Conservation (phyloP, 2,797 vertebrate species). For the Diplodus sargus region DNA sequence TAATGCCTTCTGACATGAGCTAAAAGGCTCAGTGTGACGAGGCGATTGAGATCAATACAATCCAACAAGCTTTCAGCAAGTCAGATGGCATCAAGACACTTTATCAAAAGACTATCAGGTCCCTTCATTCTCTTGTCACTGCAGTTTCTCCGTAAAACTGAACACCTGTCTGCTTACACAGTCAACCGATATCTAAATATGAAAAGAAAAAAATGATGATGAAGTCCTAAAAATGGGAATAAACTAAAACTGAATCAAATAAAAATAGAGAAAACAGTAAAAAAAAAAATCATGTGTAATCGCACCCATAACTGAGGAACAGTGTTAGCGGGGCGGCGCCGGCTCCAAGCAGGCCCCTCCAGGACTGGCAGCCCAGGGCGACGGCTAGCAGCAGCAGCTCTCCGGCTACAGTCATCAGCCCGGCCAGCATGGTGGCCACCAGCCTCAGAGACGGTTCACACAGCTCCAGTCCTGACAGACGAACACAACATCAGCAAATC, state of each 20-base stretch:
- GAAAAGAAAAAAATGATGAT: background rate
- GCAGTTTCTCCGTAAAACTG: background rate
- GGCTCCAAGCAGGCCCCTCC: slow-evolving; percentile 89
- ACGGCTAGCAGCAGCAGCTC: slow-evolving; percentile 90
- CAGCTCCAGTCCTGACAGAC: slow-evolving; percentile 88
- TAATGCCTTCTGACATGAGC: slow-evolving; percentile 67
- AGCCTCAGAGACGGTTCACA: slow-evolving; percentile 91
- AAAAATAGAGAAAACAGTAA: background rate
- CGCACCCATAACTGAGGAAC: slow-evolving; percentile 90
- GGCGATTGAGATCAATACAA: slow-evolving; percentile 72
- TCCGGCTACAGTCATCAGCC: slow-evolving; percentile 87
- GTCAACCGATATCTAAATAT: background rate
- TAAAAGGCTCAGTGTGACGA: slow-evolving; percentile 59
- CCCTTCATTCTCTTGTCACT: slow-evolving; percentile 10
- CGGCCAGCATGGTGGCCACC: slow-evolving; percentile 86
- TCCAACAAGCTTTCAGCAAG: slow-evolving; percentile 60
- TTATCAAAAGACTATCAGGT: slow-evolving; percentile 36
- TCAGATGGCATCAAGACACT: slow-evolving; percentile 61
- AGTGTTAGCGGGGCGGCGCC: slow-evolving; percentile 89
- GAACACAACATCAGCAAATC: slow-evolving; percentile 39
- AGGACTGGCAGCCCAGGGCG: slow-evolving; percentile 89
- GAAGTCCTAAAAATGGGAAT: background rate
- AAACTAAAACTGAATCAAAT: background rate
- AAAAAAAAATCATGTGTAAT: background rate
- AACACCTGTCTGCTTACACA: background rate